Evolutionary conservation across 2,113 vertebrate genomes (phyloP), one percentile per base, ranked within the genome.

Genomic region (Cebus imitator): DNA sequence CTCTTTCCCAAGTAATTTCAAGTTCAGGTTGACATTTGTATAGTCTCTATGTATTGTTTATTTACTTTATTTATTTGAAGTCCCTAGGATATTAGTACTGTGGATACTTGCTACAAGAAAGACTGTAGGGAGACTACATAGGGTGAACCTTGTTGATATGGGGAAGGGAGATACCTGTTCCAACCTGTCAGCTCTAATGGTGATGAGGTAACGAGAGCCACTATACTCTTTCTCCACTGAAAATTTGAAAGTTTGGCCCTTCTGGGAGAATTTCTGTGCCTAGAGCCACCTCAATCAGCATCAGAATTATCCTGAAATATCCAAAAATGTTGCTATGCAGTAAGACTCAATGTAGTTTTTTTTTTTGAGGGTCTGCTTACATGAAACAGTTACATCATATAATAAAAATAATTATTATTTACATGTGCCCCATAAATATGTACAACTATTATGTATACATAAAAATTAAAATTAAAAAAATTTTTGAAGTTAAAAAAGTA

Each of bases 1-100:
- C 97, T 96, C 48, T 97, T 48, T 95, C 86, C 86, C 84, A 87
- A 76, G 82, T 94, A 96, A 96, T 97, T 98, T 91, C 80, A 96
- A 97, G 87, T 94, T 92, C 78, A 97, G 92, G 96, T 12, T 96
- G 97, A 98, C 88, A 95, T 98, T 98, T 97, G 90, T 82, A 8
- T 84, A 92, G 58, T 89, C 91, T 97, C 91, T 93, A 58, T 73
- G 98, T 92, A 88, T 52, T 96, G 75, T 97, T 98, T 97, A 97
- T 98, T 96, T 76, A 79, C 52, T 97, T 98, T 94, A 95, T 93
- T 98, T 98, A 91, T 97, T 86, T 96, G 52, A 32, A 6, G 91
- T 97, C 95, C 97, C 95, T 76, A 2, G 78, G 66, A 73, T 48
- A n/a, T 45, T 91, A 80, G 5, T 58, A 35, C 48, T 91, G 82